Evolutionary conservation across 2,888 invertebrate genomes (phyloP).

Genomic region (Cenopis cana): DNA sequence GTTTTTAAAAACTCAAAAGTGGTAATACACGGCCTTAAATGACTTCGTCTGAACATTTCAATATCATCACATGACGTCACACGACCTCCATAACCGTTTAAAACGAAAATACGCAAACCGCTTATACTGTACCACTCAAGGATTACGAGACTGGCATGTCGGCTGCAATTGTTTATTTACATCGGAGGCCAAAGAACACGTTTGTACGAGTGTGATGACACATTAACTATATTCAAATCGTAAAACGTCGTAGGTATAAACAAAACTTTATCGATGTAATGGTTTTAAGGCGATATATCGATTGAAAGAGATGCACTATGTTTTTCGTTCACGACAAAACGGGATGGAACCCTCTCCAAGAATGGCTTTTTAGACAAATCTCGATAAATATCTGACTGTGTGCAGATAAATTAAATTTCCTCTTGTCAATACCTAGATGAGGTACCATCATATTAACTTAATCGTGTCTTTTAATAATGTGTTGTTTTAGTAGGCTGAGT

Average conservation of each 20-base stretch:
- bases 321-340: too few relatives aligned
- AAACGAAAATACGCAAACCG: slow-evolving; percentile 28
- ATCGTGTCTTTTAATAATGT: too few relatives aligned
- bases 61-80: slow-evolving; percentile 10
- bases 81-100: slow-evolving; percentile 7
- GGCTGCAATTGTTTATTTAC: slow-evolving; percentile 29
- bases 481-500: too few relatives aligned
- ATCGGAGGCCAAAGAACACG: slow-evolving; percentile 8
- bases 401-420: too few relatives aligned
- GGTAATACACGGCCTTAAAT: too few relatives aligned
- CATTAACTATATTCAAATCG: slow-evolving; percentile 1
- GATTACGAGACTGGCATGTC: slow-evolving; percentile 11
- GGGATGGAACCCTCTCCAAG: too few relatives aligned
- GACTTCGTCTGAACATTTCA: not conserved
- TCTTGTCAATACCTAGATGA: too few relatives aligned
- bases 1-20: too few relatives aligned
- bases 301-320: too few relatives aligned
- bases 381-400: too few relatives aligned
- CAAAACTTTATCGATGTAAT: not conserved
- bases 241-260: slow-evolving; percentile 6
- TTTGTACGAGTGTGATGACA: slow-evolving; percentile 17
- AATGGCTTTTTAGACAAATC: too few relatives aligned
- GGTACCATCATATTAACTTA: too few relatives aligned
- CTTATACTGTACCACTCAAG: slow-evolving; percentile 15
- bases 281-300: not conserved